Base-by-base conservation (phyloP, 35 echinoderm and acorn worm genomes). In the Lytechinus variegatus region DNA sequence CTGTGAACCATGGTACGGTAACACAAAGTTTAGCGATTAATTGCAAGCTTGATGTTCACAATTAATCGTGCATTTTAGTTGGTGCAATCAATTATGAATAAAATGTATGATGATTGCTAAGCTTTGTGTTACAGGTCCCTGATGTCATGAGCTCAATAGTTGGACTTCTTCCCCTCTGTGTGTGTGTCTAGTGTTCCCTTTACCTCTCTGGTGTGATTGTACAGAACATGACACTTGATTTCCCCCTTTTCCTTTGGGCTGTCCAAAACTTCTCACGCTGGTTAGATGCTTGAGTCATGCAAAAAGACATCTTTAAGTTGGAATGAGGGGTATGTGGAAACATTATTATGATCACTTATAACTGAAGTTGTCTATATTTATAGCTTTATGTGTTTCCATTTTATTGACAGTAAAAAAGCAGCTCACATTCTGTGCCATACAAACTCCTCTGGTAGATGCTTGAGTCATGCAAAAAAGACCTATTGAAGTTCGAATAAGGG, bases 191-290 rank as follows among this genome's bases (percentile, higher is more conserved):
- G 66, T 24, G n/a, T 79, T 79, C 66, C 33, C 66, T 79, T 79
- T 79, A 16, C 66, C 66, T 79, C 66, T 79, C 66, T 79, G 19
- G 66, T 79, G 66, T 79, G 66, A 79, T 79, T 79, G 66, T 79
- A 24, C 6, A 24, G 66, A 79, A 79, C 66, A 79, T 79, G 66
- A 79, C 66, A 79, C 66, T 79, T 79, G 66, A 79, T 79, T 79
- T 79, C 66, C 66, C 19, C 66, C 16, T 19, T 24, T 79, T 79
- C 66, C 66, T 79, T 24, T 79, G 66, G n/a, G 66, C 66, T 24
- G 66, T 79, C 66, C 66, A 24, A 44, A 79, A 79, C 66, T 79
- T 5, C 66, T 79, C 66, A 79, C n/a, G 66, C 66, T 79, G 21
- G 4, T 79, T 79, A 79, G 12, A 79, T 8, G 19, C 19, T 79